Evolutionary conservation across 2,888 invertebrate species (phyloP), one percentile per base, ranked within the genome.

Genomic region (Coremacera marginata): DNA sequence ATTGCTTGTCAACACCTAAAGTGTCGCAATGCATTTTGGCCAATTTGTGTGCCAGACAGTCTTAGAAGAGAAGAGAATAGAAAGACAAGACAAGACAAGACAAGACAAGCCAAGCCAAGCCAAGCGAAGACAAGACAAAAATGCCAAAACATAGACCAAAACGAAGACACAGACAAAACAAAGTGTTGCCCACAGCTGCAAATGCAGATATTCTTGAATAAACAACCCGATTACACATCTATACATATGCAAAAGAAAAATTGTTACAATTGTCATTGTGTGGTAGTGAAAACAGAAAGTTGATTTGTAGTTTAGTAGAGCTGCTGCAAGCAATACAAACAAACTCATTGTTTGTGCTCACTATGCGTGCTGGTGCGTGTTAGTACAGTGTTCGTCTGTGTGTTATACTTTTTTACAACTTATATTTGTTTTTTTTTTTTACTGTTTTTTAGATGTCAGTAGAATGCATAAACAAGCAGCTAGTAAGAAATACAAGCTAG

Each of bases 1-100:
- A 73, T 73, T 73, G 73, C 63, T 31, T 73, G 51, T 49, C 73
- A 73, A 63, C 73, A 73, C 51, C 63, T 34, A 19, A 63, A 63
- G 73, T 73, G 73, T 73, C 65, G 73, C 63, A 44, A 68, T 37
- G 22, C 44, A 34, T 27, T 63, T 51, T 25, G 27, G 19, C 22
- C 51, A 49, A 51, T 68, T 27, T 51, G 68, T 68, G 5, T 68
- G 51, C 51, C 44, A 44, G 7, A 51, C 49, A 25, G 51, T 14
- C 16, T 27, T 7, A 63, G 31, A 51, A 25, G 19, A 11, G 44
- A 8, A 22, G 11, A 27, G 27, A 3, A 16, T 22, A 60, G 27
- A 60, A 16, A 60, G 27, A 27, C 27, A 60, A 27, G 27, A 60
- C 25, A 44, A 67, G 44, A 7, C 11, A 37, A 67, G 44, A 11